These are phyloP conservation scores for Oncorhynchus kisutch DNA, from an alignment of 2,113 vertebrate species.

Conservation along the genomic window DNA sequence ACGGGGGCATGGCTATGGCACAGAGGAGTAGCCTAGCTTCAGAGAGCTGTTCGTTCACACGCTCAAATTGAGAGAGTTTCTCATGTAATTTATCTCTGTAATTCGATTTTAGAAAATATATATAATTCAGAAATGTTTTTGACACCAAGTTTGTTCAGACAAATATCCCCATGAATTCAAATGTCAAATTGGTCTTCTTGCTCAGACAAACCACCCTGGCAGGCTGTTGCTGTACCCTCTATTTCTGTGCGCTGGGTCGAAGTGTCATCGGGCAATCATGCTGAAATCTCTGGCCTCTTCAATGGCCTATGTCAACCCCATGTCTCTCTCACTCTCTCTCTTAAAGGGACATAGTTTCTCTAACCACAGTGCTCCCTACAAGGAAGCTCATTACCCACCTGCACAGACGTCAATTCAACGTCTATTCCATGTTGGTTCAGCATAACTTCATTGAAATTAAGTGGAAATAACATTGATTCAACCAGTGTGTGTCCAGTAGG, in stretches of 20 bases:
- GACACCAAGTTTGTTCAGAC: background rate
- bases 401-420: too few species aligned
- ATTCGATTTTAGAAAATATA: background rate
- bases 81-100: background rate
- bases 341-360: slow-evolving; percentile 56
- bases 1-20: background rate
- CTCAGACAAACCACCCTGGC: too few species aligned
- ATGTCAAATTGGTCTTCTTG: too few species aligned
- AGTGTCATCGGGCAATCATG: slow-evolving; percentile 19
- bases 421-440: too few species aligned
- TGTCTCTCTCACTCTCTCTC: slow-evolving; percentile 27
- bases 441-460: too few species aligned
- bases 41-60: too few species aligned
- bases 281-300: background rate
- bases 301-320: background rate
- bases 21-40: background rate
- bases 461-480: too few species aligned
- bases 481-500: too few species aligned
- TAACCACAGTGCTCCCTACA: background rate
- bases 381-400: background rate
- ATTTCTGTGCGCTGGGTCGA: background rate
- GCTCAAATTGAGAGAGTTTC: background rate
- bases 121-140: too few species aligned
- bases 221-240: too few species aligned
- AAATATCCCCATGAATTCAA: background rate